Conservation (phyloP, 1,140 invertebrate species). For the Saxidomus purpurata region DNA sequence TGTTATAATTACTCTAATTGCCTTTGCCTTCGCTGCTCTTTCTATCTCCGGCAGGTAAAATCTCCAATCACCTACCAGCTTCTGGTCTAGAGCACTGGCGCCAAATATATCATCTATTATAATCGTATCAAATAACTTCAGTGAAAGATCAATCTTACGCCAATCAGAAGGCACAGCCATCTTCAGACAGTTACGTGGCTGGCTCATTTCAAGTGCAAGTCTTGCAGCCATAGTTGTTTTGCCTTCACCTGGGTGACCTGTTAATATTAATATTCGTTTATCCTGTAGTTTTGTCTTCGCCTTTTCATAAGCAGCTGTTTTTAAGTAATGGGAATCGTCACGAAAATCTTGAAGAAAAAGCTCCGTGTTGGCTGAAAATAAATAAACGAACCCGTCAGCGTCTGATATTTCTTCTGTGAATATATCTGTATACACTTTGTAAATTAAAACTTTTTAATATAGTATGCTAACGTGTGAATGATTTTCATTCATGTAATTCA, state of each 20-base stretch:
- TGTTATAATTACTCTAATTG: constrained; percentile 22
- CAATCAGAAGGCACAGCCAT: background rate
- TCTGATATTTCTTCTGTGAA: too few relatives aligned
- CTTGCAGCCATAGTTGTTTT: constrained; percentile 7
- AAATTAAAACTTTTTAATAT: too few relatives aligned
- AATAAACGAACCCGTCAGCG: too few relatives aligned
- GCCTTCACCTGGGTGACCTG: constrained; percentile 22
- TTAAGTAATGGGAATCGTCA: background rate
- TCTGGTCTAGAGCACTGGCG: too few relatives aligned
- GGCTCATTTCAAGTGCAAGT: background rate
- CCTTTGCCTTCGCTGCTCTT: background rate
- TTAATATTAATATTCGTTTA: background rate
- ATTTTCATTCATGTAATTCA: too few relatives aligned
- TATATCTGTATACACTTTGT: too few relatives aligned
- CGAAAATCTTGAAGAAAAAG: background rate
- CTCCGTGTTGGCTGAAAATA: too few relatives aligned
- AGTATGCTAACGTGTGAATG: too few relatives aligned
- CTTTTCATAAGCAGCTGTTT: background rate
- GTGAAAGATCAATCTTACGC: constrained; percentile 15
- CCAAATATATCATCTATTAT: constrained; percentile 52
- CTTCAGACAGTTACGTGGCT: background rate
- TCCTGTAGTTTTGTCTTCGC: background rate
- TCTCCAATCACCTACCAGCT: background rate
- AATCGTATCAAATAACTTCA: constrained; percentile 20
- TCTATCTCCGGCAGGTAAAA: constrained; percentile 7